phyloP scores from a whole-genome alignment of 2,797 vertebrate genomes.

The Chelon labrosus region DNA sequence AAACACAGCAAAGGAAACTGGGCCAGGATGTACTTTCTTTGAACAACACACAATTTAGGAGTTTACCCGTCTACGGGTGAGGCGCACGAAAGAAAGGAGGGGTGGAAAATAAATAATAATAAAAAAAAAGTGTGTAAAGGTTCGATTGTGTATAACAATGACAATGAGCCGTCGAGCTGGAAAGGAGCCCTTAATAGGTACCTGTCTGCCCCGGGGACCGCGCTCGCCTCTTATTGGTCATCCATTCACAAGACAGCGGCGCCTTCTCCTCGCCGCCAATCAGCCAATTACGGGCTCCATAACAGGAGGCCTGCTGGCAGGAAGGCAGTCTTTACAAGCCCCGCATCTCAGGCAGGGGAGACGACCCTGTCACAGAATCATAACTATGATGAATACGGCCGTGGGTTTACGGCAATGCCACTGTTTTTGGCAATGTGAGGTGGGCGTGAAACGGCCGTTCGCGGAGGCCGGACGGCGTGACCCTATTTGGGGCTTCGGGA shows the following conservation, averaged over 20 bases:
- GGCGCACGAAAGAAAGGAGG: slow-evolving; percentile 17
- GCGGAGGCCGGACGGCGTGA: slow-evolving; percentile 34
- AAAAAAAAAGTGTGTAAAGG: slow-evolving; percentile 47
- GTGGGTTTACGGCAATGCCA: slow-evolving; percentile 65
- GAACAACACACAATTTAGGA: slow-evolving; percentile 74
- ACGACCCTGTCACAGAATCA: slow-evolving; percentile 80
- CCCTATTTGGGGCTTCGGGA: slow-evolving; percentile 40
- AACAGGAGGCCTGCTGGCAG: slow-evolving; percentile 76
- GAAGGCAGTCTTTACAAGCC: slow-evolving; percentile 76
- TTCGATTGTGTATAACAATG: slow-evolving; percentile 70
- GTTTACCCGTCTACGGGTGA: slow-evolving; percentile 59
- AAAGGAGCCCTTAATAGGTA: slow-evolving; percentile 81
- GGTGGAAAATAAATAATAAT: slow-evolving; percentile 2
- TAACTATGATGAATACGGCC: slow-evolving; percentile 86
- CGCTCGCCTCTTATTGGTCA: slow-evolving; percentile 78
- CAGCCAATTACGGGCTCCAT: slow-evolving; percentile 85
- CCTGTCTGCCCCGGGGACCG: slow-evolving; percentile 74
- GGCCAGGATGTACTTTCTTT: slow-evolving; percentile 70
- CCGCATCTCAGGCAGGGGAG: slow-evolving; percentile 69
- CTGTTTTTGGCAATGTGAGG: slow-evolving; percentile 72
- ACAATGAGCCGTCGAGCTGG: slow-evolving; percentile 66
- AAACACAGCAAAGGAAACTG: slow-evolving; percentile 65
- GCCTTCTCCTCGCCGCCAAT: slow-evolving; percentile 80
- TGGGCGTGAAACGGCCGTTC: slow-evolving; percentile 58
- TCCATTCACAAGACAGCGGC: slow-evolving; percentile 83